Evolutionary conservation across 1,140 invertebrate species (phyloP).

Genomic region (Odontomachus brunneus): DNA sequence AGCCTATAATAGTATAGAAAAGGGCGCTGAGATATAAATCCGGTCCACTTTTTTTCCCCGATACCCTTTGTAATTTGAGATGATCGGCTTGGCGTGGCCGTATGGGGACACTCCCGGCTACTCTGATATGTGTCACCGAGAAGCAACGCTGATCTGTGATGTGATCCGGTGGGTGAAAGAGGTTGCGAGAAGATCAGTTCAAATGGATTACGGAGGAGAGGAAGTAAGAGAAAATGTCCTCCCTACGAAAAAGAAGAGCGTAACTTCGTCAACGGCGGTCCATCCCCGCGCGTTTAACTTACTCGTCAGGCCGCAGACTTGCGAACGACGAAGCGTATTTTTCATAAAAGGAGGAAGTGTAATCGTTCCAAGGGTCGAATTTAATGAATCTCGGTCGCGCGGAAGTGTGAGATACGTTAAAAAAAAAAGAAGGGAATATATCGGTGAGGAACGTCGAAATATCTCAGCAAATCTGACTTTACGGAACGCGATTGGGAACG

Average conservation of each 20-base stretch:
- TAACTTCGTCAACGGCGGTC: constrained; percentile 37
- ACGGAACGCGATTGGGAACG: constrained; percentile 30
- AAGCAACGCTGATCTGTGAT: constrained; percentile 69
- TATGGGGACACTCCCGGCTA: constrained; percentile 60
- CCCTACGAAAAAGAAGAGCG: constrained; percentile 34
- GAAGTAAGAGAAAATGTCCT: constrained; percentile 46
- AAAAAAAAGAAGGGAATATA: neutral
- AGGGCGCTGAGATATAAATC: constrained; percentile 80
- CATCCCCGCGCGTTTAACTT: constrained; percentile 37
- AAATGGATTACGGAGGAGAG: constrained; percentile 67
- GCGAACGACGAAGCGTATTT: neutral
- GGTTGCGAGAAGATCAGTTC: constrained; percentile 64
- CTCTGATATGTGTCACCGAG: constrained; percentile 71
- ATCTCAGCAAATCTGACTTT: constrained; percentile 28
- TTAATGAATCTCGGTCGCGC: no score
- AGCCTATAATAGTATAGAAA: constrained; percentile 71
- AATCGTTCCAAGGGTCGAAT: no score
- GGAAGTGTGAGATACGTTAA: no score
- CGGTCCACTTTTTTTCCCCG: constrained; percentile 74
- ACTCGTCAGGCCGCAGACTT: constrained; percentile 1
- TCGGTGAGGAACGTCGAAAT: neutral
- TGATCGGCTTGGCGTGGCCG: constrained; percentile 77
- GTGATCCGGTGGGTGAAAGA: constrained; percentile 70
- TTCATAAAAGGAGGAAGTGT: no score
- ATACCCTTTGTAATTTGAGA: constrained; percentile 83